phyloP scores from a whole-genome alignment of 2,797 vertebrate genomes.

The Lepus oiostolus region DNA sequence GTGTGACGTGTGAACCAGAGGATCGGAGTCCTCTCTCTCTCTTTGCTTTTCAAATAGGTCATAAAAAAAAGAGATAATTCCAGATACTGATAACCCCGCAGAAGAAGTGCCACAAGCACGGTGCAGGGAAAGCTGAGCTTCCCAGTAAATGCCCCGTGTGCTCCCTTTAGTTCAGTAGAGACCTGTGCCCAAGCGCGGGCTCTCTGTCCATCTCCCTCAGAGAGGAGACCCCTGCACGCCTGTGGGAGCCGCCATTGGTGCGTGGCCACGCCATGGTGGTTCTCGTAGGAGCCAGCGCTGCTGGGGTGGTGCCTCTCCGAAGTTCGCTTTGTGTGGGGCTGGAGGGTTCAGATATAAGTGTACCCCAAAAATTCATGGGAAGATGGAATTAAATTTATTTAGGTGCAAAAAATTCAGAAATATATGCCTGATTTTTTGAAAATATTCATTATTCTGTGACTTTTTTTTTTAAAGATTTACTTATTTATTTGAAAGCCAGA shows the following conservation, averaged over 20 bases:
- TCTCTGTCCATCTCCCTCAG: not conserved
- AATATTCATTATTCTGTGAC: no score
- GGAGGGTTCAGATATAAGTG: not conserved
- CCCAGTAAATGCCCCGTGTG: not conserved
- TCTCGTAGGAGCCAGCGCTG: slow-evolving; percentile 8
- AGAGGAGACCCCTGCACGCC: not conserved
- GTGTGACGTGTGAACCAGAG: no score
- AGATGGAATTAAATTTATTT: no score
- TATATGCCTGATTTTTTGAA: no score
- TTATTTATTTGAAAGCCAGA: no score
- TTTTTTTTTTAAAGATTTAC: no score
- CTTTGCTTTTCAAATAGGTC: no score
- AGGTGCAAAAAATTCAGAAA: no score
- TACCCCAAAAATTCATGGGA: no score
- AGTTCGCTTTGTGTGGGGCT: not conserved
- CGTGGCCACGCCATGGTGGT: no score
- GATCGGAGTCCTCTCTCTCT: no score
- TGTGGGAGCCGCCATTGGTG: no score
- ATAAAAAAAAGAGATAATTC: not conserved
- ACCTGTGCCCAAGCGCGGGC: not conserved
- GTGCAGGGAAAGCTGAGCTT: not conserved
- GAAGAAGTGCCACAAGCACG: not conserved
- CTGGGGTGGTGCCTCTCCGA: not conserved
- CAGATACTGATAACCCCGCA: not conserved
- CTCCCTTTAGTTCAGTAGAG: not conserved